Conservation (phyloP, 2,888 invertebrate species). For the Agrochola circellaris region DNA sequence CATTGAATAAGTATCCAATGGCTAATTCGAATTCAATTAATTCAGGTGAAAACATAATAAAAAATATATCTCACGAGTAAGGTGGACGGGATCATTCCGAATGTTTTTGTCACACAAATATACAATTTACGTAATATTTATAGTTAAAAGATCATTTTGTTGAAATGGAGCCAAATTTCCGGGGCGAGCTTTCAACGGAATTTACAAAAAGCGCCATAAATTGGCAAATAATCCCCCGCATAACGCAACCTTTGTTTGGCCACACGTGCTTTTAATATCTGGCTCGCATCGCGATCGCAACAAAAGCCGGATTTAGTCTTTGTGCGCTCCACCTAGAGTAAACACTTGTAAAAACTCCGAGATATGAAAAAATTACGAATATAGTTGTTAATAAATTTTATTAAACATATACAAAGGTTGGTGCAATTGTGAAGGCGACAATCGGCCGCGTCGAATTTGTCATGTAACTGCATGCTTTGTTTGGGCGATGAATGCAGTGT, state of each 20-base stretch:
- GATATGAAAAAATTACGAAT: slow-evolving; percentile 64
- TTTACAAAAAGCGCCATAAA: slow-evolving; percentile 90
- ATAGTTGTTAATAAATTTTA: slow-evolving; percentile 87
- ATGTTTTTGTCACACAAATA: slow-evolving; percentile 80
- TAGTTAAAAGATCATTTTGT: slow-evolving; percentile 89
- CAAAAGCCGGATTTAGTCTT: slow-evolving; percentile 89
- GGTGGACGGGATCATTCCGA: slow-evolving; percentile 76
- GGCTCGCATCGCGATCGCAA: slow-evolving; percentile 77
- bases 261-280: slow-evolving; percentile 91
- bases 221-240: slow-evolving; percentile 91
- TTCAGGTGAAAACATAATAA: slow-evolving; percentile 3
- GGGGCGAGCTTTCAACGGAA: slow-evolving; percentile 87
- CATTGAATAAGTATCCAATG: not conserved
- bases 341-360: slow-evolving; percentile 86
- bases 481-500: slow-evolving; percentile 81
- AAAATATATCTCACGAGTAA: slow-evolving; percentile 76
- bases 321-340: slow-evolving; percentile 85
- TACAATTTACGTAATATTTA: slow-evolving; percentile 84
- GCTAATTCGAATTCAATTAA: not conserved
- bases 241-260: slow-evolving; percentile 91
- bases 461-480: slow-evolving; percentile 86
- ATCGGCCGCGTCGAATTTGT: slow-evolving; percentile 89
- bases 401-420: slow-evolving; percentile 82
- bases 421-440: slow-evolving; percentile 81
- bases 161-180: slow-evolving; percentile 91